Evolutionary conservation across 92 coral and sea anemone species (phyloP).

Genomic region (Phenganax stokvisi): DNA sequence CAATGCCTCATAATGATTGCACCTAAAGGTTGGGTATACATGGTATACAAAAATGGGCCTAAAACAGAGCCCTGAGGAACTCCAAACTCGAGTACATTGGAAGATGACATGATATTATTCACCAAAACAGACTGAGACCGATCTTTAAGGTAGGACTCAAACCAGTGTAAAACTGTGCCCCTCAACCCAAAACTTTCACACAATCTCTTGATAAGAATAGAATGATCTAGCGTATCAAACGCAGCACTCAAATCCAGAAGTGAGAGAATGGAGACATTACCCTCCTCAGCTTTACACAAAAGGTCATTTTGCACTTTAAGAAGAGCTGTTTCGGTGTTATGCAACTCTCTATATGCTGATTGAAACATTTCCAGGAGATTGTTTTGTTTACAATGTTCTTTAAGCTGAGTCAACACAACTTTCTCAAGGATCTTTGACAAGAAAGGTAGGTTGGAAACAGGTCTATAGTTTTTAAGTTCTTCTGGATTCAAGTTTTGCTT

Average conservation of each 20-base stretch:
- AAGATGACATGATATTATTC: not conserved
- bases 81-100: not conserved
- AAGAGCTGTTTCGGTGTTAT: constrained; percentile 1
- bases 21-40: too few species aligned
- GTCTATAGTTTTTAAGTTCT: constrained; percentile 8
- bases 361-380: not conserved
- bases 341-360: constrained; percentile 10
- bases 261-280: constrained; percentile 3
- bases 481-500: constrained; percentile 33
- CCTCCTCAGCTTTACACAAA: constrained; percentile 4
- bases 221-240: too few species aligned
- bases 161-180: constrained; percentile 5
- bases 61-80: constrained; percentile 12
- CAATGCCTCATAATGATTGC: too few species aligned
- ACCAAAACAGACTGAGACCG: constrained; percentile 8
- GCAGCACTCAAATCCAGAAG: not conserved
- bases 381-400: not conserved
- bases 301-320: constrained; percentile 30
- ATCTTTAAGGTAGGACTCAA: not conserved
- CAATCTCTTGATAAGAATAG: too few species aligned
- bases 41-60: too few species aligned
- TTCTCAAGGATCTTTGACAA: constrained; percentile 17
- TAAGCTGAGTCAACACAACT: constrained; percentile 15
- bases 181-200: constrained; percentile 23
- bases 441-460: constrained; percentile 9